Percentiles rank a stretch among this genome's conserved stretches.
Conservation (phyloP, 2,113 vertebrate genomes). For the Thermophis baileyi region DNA sequence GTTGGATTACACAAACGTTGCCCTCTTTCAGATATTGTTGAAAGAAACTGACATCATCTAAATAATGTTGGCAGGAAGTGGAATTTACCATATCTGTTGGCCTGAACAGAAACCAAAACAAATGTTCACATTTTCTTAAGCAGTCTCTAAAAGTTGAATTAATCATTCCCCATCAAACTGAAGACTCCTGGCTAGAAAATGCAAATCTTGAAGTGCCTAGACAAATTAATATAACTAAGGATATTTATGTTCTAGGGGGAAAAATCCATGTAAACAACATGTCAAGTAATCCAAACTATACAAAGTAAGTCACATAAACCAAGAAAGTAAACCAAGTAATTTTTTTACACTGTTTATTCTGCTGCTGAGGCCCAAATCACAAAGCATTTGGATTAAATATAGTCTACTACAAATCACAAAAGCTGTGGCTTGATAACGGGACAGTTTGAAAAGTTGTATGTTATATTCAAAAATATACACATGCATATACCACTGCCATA, state of each 20-base stretch:
- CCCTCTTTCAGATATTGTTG: not conserved
- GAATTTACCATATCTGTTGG: not conserved
- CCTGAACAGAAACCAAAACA: not conserved
- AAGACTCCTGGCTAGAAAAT: not conserved
- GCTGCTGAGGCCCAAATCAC: not conserved
- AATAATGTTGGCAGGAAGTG: not conserved
- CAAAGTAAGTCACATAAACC: not conserved
- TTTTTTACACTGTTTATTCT: conserved; percentile 4
- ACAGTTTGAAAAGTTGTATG: not conserved
- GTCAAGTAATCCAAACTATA: not conserved
- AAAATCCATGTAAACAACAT: not conserved
- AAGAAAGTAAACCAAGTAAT: not conserved
- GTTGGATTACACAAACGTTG: not conserved
- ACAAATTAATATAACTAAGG: not conserved
- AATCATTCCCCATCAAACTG: not conserved
- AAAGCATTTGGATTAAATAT: not conserved
- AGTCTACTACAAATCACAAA: not conserved
- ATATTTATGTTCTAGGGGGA: not conserved
- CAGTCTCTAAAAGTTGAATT: not conserved
- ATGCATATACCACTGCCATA: not conserved
- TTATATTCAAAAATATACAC: not conserved
- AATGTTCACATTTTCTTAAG: not conserved
- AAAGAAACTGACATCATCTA: not conserved
- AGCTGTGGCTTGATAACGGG: not conserved
- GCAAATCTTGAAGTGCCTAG: not conserved